Evolutionary conservation across 2,888 invertebrate genomes (phyloP).

Genomic region (Meganola albula): DNA sequence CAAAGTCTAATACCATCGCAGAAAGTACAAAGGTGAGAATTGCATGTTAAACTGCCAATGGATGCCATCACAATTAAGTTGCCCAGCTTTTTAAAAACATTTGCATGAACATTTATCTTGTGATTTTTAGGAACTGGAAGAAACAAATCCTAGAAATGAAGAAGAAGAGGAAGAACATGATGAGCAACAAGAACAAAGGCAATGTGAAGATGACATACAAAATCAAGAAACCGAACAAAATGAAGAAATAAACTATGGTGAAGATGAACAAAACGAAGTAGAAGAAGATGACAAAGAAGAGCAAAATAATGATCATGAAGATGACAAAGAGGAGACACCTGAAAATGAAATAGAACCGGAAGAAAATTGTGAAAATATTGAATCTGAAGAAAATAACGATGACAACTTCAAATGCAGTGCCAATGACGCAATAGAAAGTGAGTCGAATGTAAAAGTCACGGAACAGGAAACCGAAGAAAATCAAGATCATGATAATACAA

Average conservation of each 20-base stretch:
- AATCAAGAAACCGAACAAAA: conserved; percentile 3
- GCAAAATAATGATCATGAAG: conserved; percentile 19
- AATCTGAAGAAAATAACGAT: conserved; percentile 9
- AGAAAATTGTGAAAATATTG: conserved; percentile 7
- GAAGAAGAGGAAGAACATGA: conserved; percentile 15
- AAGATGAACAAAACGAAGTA: conserved; percentile 7
- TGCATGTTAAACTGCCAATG: conserved; percentile 45
- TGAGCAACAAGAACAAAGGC: conserved; percentile 5
- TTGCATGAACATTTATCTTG: conserved; percentile 63
- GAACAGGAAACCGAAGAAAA: conserved; percentile 14
- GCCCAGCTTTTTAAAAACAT: conserved; percentile 64
- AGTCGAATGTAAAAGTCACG: conserved; percentile 11
- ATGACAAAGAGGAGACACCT: conserved; percentile 8
- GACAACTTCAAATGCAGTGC: neutral
- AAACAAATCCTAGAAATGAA: conserved; percentile 22
- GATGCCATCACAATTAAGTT: conserved; percentile 53
- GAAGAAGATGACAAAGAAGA: conserved; percentile 14
- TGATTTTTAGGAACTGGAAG: conserved; percentile 60
- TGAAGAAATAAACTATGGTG: conserved; percentile 14
- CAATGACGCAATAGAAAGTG: conserved; percentile 18
- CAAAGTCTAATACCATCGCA: conserved; percentile 33
- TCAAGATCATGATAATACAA: conserved; percentile 7
- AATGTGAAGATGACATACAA: conserved; percentile 7
- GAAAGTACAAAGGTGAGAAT: conserved; percentile 52
- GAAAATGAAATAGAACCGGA: conserved; percentile 18